Percentiles rank a stretch among this genome's conserved stretches.
Conservation (phyloP, 1,140 invertebrate species). For the Calliphora vicina region DNA sequence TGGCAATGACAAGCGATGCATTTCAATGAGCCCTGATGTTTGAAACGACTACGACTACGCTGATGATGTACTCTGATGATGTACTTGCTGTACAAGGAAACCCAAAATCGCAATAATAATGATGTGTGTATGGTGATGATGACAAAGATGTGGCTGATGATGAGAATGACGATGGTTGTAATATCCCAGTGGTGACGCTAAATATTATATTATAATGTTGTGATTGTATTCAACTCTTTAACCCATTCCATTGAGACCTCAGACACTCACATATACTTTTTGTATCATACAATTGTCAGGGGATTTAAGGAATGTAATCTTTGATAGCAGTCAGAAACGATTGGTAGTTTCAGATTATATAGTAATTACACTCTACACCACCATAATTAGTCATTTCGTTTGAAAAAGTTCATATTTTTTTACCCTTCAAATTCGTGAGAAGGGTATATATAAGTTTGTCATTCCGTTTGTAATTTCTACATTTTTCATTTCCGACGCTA, state of each 20-base stretch:
- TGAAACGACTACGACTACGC: background rate
- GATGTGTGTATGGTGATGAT: background rate
- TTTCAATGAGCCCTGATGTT: slow-evolving; percentile 23
- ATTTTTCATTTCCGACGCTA: too few species aligned
- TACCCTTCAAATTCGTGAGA: too few species aligned
- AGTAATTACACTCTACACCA: too few species aligned
- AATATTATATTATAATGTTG: background rate
- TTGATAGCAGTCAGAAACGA: too few species aligned
- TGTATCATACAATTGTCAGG: background rate
- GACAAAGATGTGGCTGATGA: background rate
- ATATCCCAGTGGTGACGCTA: background rate
- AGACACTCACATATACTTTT: background rate
- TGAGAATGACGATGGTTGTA: background rate
- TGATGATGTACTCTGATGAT: background rate
- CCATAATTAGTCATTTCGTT: too few species aligned
- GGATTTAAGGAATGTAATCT: background rate
- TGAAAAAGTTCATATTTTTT: too few species aligned
- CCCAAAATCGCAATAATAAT: background rate
- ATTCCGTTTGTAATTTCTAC: too few species aligned
- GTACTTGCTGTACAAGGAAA: background rate
- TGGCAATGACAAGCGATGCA: slow-evolving; percentile 29
- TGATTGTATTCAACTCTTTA: background rate
- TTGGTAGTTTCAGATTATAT: too few species aligned
- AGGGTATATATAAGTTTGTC: too few species aligned
- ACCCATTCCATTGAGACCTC: background rate